Percentiles rank a stretch among this genome's conserved stretches.
Conservation (phyloP, 2,113 vertebrate species). For the Rattus rattus region DNA sequence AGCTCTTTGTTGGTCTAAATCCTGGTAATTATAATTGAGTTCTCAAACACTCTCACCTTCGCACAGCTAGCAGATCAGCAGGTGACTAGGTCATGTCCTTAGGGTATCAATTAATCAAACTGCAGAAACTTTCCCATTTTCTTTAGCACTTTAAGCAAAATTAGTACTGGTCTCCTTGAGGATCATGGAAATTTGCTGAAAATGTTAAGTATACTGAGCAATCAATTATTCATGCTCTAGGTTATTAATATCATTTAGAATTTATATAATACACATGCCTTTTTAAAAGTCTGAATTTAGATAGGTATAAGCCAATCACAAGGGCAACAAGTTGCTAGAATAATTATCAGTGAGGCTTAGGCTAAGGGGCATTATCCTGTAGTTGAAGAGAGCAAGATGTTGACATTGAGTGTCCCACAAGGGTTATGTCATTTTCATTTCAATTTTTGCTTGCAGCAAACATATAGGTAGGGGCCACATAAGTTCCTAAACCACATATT, state of each 20-base stretch:
- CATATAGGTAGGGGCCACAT: background rate
- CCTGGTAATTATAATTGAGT: constrained; percentile 61
- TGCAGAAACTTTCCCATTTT: constrained; percentile 58
- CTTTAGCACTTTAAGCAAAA: constrained; percentile 56
- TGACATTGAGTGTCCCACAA: background rate
- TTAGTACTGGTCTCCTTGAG: constrained; percentile 58
- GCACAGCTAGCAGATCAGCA: constrained; percentile 51
- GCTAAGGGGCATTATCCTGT: background rate
- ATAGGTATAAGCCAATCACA: background rate
- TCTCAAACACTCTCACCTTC: constrained; percentile 7
- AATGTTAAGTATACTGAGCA: constrained; percentile 63
- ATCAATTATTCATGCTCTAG: constrained; percentile 58
- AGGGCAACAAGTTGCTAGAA: background rate
- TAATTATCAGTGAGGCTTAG: background rate
- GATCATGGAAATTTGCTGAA: constrained; percentile 56
- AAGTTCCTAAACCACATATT: background rate
- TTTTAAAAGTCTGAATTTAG: constrained; percentile 47
- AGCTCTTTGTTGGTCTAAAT: constrained; percentile 70
- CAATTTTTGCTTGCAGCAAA: background rate
- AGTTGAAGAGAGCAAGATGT: background rate
- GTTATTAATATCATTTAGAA: constrained; percentile 65
- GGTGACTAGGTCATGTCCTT: constrained; percentile 62
- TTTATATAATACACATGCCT: constrained; percentile 49
- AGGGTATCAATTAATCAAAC: constrained; percentile 65
- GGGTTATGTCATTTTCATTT: background rate